Evolutionary conservation across 2,113 vertebrate species (phyloP), one percentile per base, ranked within the genome.

Genomic region (Leucoraja erinaceus): DNA sequence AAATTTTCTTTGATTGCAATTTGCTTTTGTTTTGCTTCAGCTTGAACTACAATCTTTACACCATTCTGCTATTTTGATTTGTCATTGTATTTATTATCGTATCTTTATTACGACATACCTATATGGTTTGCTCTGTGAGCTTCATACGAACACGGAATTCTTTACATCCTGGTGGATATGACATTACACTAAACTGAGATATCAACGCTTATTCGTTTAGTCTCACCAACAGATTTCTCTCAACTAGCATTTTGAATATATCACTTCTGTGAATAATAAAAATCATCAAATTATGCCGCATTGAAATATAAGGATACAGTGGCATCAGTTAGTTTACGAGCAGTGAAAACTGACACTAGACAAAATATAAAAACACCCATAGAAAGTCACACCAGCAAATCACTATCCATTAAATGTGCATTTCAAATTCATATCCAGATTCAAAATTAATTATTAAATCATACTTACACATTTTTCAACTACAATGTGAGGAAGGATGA

Each of bases 231-330:
- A 20, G 11, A 61, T 66, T 84, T 84, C 25, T 4, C 54, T 20
- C 25, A 10, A 88, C 10, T 70, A 18, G 8, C 88, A 90, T 90
- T 90, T 90, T 90, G 16, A 90, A 90, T 38, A 4, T 33, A 70
- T 38, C 33, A 68, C 31, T 28, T 66, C 33, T 2, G 66, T 3
- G 18, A 90, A 68, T 10, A 90, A 68, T 10, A 11, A 2, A 90
- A 90, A 33, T 66, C 31, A 2, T 90, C n/a, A 90, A 33, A 20
- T 2, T 12, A 86, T 86, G 25, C 25, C 31, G 4, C 9, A 70
- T 11, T 56, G 31, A 94, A 94, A 95, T 94, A 96, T 93, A 93
- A 94, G 70, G 25, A 54, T 7, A 16, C 66, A 68, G 66, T 12
- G 66, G 66, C 66, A 47, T 47, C 38, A 68, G 66, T 11, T 68